phyloP scores from a whole-genome alignment of 2,797 vertebrate species.

The Sebastolobus altivelis region DNA sequence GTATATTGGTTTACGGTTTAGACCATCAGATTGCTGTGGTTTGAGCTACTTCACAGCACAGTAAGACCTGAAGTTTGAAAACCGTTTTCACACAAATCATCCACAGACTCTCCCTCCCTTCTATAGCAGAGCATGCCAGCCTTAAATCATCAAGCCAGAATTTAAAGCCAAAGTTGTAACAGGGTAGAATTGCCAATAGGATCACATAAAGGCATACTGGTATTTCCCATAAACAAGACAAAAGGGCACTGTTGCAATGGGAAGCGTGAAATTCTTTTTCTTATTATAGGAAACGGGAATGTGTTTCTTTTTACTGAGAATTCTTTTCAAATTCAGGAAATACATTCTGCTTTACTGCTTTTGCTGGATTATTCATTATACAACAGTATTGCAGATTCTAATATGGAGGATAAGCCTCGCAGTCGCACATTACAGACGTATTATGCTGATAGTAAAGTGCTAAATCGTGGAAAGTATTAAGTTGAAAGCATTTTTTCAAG shows the following conservation, averaged over 20 bases:
- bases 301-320: not conserved
- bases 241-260: constrained; percentile 29
- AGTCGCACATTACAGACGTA: not conserved
- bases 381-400: not conserved
- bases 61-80: constrained; percentile 20
- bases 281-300: not conserved
- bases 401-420: not conserved
- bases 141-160: constrained; percentile 33
- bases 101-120: constrained; percentile 7
- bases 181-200: constrained; percentile 16
- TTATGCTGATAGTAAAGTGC: not conserved
- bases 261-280: constrained; percentile 20
- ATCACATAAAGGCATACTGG: constrained; percentile 27
- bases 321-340: constrained; percentile 1
- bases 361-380: constrained; percentile 8
- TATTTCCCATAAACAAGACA: constrained; percentile 47
- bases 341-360: not conserved
- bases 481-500: not conserved
- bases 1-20: not conserved
- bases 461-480: not conserved
- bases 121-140: not conserved
- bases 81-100: constrained; percentile 35
- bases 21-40: not conserved
- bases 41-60: constrained; percentile 12
- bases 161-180: constrained; percentile 38